Percentiles rank a stretch among this genome's conserved stretches.
phyloP scores from a whole-genome alignment of 2,888 invertebrate species.

The Conistra vaccinii region DNA sequence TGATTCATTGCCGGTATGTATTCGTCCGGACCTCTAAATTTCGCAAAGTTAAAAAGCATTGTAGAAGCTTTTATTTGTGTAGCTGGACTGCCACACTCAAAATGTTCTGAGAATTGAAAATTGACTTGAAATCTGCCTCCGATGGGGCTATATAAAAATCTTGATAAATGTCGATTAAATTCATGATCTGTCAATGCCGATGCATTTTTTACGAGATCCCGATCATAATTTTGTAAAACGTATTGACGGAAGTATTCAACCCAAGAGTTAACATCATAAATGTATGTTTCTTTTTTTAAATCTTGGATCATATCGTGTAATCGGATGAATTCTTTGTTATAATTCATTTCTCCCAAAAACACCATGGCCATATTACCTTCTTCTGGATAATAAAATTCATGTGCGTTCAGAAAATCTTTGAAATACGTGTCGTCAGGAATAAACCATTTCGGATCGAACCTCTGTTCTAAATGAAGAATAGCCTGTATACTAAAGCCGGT shows the following conservation, averaged over 20 bases:
- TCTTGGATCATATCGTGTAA: constrained; percentile 89
- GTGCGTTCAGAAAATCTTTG: constrained; percentile 90
- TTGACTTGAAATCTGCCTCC: constrained; percentile 93
- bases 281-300: constrained; percentile 88
- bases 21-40: constrained; percentile 91
- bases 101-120: constrained; percentile 91
- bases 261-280: constrained; percentile 92
- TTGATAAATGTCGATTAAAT: constrained; percentile 92
- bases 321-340: constrained; percentile 91
- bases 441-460: constrained; percentile 95
- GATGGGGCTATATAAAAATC: constrained; percentile 92
- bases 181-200: constrained; percentile 86
- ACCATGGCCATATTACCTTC: constrained; percentile 92
- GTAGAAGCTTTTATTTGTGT: constrained; percentile 91
- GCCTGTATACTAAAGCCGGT: constrained; percentile 92
- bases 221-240: constrained; percentile 90
- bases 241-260: constrained; percentile 92
- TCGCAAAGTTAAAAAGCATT: constrained; percentile 92
- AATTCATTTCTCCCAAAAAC: constrained; percentile 93
- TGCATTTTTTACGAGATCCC: constrained; percentile 85
- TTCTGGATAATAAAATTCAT: constrained; percentile 92
- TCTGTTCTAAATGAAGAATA: constrained; percentile 92
- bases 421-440: constrained; percentile 93
- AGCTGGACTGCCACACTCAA: constrained; percentile 92
- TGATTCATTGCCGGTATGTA: constrained; percentile 94